A percentile compares a stretch with the other conserved stretches of the same genome.
Evolutionary conservation across 1,140 invertebrate species (phyloP).

Genomic region (Micrasema longulum): DNA sequence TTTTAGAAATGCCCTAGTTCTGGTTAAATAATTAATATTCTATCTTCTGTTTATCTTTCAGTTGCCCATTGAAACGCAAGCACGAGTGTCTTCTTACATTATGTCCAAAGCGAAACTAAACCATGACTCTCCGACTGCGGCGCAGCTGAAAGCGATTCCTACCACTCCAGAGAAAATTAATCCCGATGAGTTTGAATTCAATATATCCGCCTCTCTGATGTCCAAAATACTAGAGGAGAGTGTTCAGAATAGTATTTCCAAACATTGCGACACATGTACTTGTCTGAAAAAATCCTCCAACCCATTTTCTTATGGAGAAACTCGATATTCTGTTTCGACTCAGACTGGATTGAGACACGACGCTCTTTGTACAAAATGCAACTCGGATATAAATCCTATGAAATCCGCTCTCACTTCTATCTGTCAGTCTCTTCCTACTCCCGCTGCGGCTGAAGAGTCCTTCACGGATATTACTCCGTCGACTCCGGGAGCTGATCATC

Average conservation of each 20-base stretch:
- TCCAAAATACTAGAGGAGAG: slow-evolving; percentile 92
- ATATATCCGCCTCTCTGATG: slow-evolving; percentile 92
- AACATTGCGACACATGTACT: slow-evolving; percentile 85
- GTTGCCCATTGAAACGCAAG: slow-evolving; percentile 91
- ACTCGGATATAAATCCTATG: slow-evolving; percentile 63
- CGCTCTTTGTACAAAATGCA: slow-evolving; percentile 63
- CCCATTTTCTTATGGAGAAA: slow-evolving; percentile 71
- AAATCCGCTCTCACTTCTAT: slow-evolving; percentile 61
- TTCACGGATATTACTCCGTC: not conserved
- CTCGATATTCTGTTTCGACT: slow-evolving; percentile 71
- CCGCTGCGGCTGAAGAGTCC: not conserved
- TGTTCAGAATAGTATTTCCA: slow-evolving; percentile 78
- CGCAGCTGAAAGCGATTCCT: slow-evolving; percentile 52
- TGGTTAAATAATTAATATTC: too few relatives aligned
- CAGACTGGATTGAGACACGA: slow-evolving; percentile 70
- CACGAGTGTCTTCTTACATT: slow-evolving; percentile 85
- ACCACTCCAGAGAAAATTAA: slow-evolving; percentile 61
- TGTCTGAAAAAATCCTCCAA: slow-evolving; percentile 74
- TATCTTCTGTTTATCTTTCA: too few relatives aligned
- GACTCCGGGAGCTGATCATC: slow-evolving; percentile 55
- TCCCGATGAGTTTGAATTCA: slow-evolving; percentile 74
- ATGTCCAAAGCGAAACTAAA: slow-evolving; percentile 75
- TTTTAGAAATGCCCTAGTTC: too few relatives aligned
- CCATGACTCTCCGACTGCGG: slow-evolving; percentile 56
- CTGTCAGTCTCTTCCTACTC: slow-evolving; percentile 58